Base-by-base conservation (phyloP, 2,797 vertebrate genomes). In the Notolabrus celidotus region DNA sequence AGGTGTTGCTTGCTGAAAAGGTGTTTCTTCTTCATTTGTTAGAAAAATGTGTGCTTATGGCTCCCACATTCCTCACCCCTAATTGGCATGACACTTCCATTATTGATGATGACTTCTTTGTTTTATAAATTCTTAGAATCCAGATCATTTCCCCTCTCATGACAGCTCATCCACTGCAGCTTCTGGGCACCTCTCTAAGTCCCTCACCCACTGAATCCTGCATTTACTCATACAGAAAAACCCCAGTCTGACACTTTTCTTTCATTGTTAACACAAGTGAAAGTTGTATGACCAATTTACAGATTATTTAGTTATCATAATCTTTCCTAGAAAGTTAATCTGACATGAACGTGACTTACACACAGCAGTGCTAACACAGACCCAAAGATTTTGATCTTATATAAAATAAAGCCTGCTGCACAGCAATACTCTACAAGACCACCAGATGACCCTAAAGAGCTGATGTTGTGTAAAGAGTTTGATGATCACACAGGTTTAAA, bases 361-460 rank as follows among this genome's bases (percentile, higher is more conserved):
- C 36, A 42, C 3, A 29, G n/a, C 5, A 4, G 15, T 22, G 1
- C 42, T 38, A 4, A 8, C 10, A n/a, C 15, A 14, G 0, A 3
- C 23, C 10, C 3, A 5, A 34, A 62, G 10, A 29, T 1, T 23
- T 4, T 23, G n/a, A 43, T 45, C 52, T 25, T 1, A 38, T 27
- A 4, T 3, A 10, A 10, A 8, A 1, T 46, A 31, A n/a, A 0
- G 1, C 0, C 41, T 0, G 1, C 17, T 25, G 17, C 57, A 10
- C 10, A n/a, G 10, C 10, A 12, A 20, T 2, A 17, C 14, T 10
- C 25, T 42, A 1, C 0, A 4, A 1, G 1, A 23, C 58, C 86
- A 81, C 77, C 84, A 82, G 87, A 62, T 86, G 86, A 67, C 61
- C 31, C 4, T 43, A 71, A 14, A 67, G 20, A 72, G 2, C 53